A percentile compares a stretch with the other conserved stretches of the same genome.
These are phyloP conservation scores for Drosophila suzukii DNA, from an alignment of 1,140 invertebrate genomes.

Conservation along the genomic window DNA sequence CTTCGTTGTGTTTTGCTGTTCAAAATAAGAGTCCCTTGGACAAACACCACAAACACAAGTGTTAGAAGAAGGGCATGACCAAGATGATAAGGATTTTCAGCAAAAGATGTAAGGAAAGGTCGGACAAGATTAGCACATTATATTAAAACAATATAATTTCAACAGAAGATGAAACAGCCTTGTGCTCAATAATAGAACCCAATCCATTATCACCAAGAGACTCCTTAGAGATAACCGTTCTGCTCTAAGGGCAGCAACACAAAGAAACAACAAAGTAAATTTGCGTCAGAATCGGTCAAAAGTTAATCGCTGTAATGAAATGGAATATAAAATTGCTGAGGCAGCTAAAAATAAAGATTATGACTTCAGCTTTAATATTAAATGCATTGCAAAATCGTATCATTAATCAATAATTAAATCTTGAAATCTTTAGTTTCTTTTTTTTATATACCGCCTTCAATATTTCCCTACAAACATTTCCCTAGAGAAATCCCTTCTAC, in stretches of 20 bases:
- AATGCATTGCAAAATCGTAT: background rate
- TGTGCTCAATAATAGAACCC: constrained; percentile 11
- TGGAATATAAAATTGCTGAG: constrained; percentile 8
- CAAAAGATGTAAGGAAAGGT: too few species aligned
- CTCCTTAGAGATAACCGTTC: constrained; percentile 9
- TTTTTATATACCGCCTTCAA: background rate
- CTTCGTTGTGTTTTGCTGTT: background rate
- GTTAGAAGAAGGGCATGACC: too few species aligned
- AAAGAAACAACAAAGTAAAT: constrained; percentile 8
- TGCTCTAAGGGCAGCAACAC: constrained; percentile 18
- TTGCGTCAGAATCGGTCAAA: constrained; percentile 19
- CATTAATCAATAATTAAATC: background rate
- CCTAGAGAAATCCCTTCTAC: too few species aligned
- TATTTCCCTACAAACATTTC: background rate
- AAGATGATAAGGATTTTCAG: too few species aligned
- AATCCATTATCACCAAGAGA: constrained; percentile 3
- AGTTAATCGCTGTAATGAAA: constrained; percentile 6
- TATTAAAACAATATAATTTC: constrained; percentile 1
- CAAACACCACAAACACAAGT: too few species aligned
- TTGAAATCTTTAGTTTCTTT: background rate
- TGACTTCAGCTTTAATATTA: constrained; percentile 1
- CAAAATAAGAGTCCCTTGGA: too few species aligned
- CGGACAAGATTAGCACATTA: background rate
- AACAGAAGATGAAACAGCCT: constrained; percentile 8
- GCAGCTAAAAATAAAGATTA: constrained; percentile 1